A percentile compares a stretch with the other conserved stretches of the same genome.
Evolutionary conservation across 2,797 vertebrate genomes (phyloP).

Genomic region (Danio choprae): DNA sequence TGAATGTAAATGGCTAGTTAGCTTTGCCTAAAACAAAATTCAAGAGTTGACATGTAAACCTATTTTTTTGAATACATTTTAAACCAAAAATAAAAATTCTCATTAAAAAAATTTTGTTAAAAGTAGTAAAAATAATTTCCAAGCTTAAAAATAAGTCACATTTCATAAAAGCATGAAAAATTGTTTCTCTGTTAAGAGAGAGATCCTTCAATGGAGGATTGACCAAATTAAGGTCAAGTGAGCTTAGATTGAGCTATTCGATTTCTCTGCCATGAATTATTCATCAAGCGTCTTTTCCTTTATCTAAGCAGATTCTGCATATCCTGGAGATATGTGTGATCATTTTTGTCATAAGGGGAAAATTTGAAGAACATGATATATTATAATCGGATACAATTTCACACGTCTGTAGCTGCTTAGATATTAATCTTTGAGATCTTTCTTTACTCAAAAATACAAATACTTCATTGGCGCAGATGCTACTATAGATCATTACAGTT

Average conservation of each 20-base stretch:
- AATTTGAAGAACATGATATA: conserved; percentile 4
- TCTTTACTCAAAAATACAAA: background rate
- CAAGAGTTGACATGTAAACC: too few species aligned
- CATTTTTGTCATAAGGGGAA: background rate
- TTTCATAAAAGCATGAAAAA: too few species aligned
- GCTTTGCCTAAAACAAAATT: too few species aligned
- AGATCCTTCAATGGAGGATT: background rate
- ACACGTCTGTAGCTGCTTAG: background rate
- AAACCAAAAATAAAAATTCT: too few species aligned
- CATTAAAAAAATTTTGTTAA: too few species aligned
- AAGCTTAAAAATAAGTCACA: too few species aligned
- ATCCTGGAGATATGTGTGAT: conserved; percentile 6
- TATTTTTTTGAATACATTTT: too few species aligned
- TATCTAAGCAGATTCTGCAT: conserved; percentile 17
- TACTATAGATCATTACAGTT: too few species aligned
- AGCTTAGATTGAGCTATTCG: background rate
- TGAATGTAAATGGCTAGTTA: too few species aligned
- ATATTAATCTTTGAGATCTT: background rate
- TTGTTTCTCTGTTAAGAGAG: too few species aligned
- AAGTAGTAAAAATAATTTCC: too few species aligned
- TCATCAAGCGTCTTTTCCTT: background rate
- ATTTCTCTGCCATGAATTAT: conserved; percentile 1
- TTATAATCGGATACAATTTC: background rate
- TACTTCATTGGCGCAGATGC: too few species aligned
- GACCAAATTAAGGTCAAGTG: conserved; percentile 8